Base-by-base conservation (phyloP, 2,113 vertebrate species). In the Ammospiza caudacuta region DNA sequence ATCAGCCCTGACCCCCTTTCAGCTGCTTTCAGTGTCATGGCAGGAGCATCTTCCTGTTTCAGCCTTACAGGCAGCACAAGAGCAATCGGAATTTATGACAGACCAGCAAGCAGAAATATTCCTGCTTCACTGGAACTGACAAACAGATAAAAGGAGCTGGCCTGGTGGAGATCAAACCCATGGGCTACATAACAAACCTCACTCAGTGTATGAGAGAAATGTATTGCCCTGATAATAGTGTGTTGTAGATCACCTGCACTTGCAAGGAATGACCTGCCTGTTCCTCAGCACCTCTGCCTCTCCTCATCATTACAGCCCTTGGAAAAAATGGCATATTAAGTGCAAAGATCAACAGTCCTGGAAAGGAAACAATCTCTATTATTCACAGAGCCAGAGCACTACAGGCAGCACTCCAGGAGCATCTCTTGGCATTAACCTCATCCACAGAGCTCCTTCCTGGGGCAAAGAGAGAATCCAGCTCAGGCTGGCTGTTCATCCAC, bases 111-210 rank as follows among this genome's bases (percentile, higher is more conserved):
- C 80, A 92, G 95, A 93, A 94, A 90, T 63, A 58, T 67, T 91
- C 86, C 62, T 96, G 86, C 78, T 94, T 74, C 51, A 11, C 39
- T 93, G 92, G 83, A 90, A 75, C 81, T 64, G 74, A 92, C 95
- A 97, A 89, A 93, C 73, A 55, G 72, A 90, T 77, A 68, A 87
- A 78, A 94, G 70, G 77, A 69, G 29, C 28, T 41, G 54, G 67
- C 62, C 91, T 94, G 94, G 39, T 81, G 51, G 81, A 93, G 83
- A 95, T 91, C 92, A 95, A 84, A 76, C 73, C 69, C 73, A 37
- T 8, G 77, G 72, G 61, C 76, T 93, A 49, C 67, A 39, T 14
- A 39, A 81, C 92, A 91, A 95, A 91, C 66, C 51, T 83, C 66
- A 51, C 89, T 63, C 2, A 0, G 39, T 57, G 77, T 82, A 33